Conservation (phyloP, 2,797 vertebrate genomes). For the Acipenser ruthenus region DNA sequence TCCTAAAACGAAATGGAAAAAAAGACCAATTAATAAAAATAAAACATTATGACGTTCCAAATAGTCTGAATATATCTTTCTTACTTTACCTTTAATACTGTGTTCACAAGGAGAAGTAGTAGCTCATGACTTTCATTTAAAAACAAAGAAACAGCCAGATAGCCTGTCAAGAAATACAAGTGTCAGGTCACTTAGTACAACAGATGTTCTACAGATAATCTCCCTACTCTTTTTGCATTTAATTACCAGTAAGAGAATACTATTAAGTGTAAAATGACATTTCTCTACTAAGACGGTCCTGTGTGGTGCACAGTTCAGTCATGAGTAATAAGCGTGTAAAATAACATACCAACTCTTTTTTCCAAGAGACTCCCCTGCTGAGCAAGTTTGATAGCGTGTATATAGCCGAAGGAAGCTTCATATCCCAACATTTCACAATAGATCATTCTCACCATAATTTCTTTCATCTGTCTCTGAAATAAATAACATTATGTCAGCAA, state of each 20-base stretch:
- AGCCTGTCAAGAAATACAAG: conserved; percentile 58
- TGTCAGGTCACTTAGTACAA: no score
- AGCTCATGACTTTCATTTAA: conserved; percentile 88
- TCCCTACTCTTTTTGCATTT: no score
- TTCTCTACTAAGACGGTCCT: no score
- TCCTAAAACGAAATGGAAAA: conserved; percentile 60
- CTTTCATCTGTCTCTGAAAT: conserved; percentile 89
- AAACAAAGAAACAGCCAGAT: conserved; percentile 93
- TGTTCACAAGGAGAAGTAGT: conserved; percentile 90
- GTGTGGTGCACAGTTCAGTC: no score
- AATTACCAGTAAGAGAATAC: no score
- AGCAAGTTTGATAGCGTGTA: conserved; percentile 96
- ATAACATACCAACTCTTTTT: conserved; percentile 87
- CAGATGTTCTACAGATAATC: no score
- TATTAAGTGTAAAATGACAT: no score
- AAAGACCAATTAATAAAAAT: neutral
- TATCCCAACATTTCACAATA: conserved; percentile 98
- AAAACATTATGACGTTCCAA: conserved; percentile 6
- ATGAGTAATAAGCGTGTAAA: neutral
- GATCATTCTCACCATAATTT: conserved; percentile 91
- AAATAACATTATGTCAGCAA: conserved; percentile 11
- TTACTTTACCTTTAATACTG: conserved; percentile 82
- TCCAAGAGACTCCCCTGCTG: conserved; percentile 90
- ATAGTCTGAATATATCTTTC: neutral
- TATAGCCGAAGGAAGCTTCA: conserved; percentile 88